Conservation (phyloP, 2,888 invertebrate genomes). For the Itoplectis maculator region DNA sequence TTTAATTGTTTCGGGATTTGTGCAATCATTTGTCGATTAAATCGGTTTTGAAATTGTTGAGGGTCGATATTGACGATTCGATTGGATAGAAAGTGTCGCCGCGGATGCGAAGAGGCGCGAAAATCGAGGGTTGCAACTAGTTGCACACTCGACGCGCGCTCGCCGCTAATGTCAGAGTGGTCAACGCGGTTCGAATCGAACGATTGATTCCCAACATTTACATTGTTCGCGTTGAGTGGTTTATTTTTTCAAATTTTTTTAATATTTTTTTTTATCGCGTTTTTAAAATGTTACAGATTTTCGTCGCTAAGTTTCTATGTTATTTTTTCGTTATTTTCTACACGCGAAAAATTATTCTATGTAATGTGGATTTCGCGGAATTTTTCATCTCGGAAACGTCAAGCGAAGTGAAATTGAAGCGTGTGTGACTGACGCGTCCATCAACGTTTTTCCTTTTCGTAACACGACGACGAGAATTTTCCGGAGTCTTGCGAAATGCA, state of each 20-base stretch:
- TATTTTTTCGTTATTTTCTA: no score
- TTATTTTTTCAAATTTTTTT: background rate
- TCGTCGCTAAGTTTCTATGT: no score
- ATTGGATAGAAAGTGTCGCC: background rate
- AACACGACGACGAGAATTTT: constrained; percentile 20
- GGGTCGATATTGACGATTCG: background rate
- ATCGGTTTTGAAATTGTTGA: background rate
- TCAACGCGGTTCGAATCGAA: background rate
- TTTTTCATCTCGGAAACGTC: background rate
- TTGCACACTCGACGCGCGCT: constrained; percentile 44
- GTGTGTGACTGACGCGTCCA: constrained; percentile 12
- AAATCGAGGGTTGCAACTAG: constrained; percentile 56
- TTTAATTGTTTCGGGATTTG: background rate
- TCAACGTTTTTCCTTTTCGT: constrained; percentile 30
- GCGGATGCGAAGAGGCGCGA: constrained; percentile 15
- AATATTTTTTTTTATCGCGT: background rate
- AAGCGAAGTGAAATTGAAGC: background rate
- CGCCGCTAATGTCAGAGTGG: background rate
- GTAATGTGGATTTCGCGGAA: background rate
- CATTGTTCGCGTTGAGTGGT: background rate
- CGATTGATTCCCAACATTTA: background rate
- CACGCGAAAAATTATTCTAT: no score
- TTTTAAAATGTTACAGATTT: no score
- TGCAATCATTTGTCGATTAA: background rate
- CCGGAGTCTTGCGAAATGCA: background rate